Conservation (phyloP, 2,113 vertebrate genomes). For the Dolichallabes microphthalmus region DNA sequence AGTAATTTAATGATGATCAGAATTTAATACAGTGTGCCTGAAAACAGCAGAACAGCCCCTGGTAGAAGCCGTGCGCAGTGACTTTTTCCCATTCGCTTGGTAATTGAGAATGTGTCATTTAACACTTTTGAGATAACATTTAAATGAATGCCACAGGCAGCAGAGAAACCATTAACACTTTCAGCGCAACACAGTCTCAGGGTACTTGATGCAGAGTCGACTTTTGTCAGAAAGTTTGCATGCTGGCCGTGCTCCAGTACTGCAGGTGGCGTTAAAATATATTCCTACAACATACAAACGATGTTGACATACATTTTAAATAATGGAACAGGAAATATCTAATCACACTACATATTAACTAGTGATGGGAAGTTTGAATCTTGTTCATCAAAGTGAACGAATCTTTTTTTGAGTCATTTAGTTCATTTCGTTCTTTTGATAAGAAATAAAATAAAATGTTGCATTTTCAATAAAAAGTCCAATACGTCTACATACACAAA, state of each 20-base stretch:
- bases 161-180: not conserved
- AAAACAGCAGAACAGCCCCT: not conserved
- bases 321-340: too few species aligned
- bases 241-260: not conserved
- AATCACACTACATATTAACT: too few species aligned
- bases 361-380: too few species aligned
- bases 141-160: not conserved
- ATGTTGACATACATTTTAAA: too few species aligned
- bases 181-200: not conserved
- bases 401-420: too few species aligned
- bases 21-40: not conserved
- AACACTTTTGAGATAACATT: not conserved
- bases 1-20: not conserved
- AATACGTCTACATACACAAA: too few species aligned
- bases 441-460: too few species aligned
- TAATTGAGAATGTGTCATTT: not conserved
- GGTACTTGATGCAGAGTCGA: not conserved
- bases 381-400: too few species aligned
- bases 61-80: not conserved
- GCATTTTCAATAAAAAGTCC: too few species aligned
- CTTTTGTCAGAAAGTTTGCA: too few species aligned
- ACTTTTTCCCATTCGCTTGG: not conserved
- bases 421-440: too few species aligned
- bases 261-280: not conserved
- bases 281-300: not conserved